phyloP scores from a whole-genome alignment of 2,797 vertebrate genomes.

The Sibirionetta formosa region DNA sequence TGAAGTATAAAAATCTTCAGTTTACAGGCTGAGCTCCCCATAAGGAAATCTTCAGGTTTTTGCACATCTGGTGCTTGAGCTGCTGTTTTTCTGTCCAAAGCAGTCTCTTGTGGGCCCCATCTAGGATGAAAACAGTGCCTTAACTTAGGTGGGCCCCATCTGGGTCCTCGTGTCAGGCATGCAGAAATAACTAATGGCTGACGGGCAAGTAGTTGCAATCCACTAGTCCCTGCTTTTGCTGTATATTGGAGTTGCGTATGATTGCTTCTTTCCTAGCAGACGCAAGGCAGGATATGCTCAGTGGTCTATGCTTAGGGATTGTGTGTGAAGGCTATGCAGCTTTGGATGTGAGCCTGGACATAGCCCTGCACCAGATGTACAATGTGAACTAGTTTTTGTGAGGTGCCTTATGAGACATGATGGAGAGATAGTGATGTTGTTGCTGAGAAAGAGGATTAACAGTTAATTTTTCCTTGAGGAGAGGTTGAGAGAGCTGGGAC shows the following conservation, averaged over 20 bases:
- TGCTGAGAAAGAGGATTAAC: neutral
- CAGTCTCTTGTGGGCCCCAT: neutral
- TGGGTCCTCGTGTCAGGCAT: accelerated
- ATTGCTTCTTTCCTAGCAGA: neutral
- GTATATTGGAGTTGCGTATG: accelerated
- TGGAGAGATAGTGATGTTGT: neutral
- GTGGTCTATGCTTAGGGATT: neutral
- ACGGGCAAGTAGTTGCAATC: neutral
- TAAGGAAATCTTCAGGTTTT: neutral
- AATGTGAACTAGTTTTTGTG: accelerated
- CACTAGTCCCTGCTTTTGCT: neutral
- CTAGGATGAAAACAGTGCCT: neutral
- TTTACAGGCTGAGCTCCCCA: neutral
- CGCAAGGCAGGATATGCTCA: neutral
- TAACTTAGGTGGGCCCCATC: neutral
- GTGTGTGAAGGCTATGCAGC: accelerated
- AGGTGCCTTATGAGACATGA: accelerated
- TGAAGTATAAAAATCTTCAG: neutral
- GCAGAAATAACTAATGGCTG: neutral
- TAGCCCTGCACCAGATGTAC: neutral
- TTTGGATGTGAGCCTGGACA: neutral
- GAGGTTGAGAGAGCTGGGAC: neutral
- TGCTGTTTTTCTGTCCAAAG: neutral
- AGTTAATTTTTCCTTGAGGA: neutral
- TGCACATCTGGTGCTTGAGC: neutral